phyloP scores from a whole-genome alignment of 1,140 invertebrate genomes.

The Tigriopus japonicus region DNA sequence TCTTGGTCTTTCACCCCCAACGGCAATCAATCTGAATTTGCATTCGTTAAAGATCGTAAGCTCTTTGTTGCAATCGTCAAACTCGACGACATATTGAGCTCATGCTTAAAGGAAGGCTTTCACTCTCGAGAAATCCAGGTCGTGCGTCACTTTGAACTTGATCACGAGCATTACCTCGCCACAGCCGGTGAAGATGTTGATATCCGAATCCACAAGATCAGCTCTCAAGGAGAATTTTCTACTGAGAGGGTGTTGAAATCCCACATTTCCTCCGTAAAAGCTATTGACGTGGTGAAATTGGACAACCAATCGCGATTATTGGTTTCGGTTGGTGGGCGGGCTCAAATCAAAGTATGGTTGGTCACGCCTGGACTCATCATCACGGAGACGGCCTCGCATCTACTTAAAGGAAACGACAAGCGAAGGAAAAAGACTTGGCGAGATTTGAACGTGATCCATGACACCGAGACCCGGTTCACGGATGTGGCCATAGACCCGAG shows the following conservation, averaged over 20 bases:
- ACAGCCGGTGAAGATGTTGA: not conserved
- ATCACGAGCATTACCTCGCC: not conserved
- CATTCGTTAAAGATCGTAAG: not conserved
- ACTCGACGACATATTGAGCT: not conserved
- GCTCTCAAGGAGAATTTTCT: no score
- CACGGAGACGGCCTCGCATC: not conserved
- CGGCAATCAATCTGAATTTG: not conserved
- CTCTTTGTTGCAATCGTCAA: not conserved
- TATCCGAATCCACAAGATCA: no score
- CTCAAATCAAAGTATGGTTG: constrained; percentile 1
- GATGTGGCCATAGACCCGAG: not conserved
- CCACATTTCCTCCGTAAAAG: not conserved
- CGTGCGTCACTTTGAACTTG: not conserved
- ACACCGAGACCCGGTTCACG: not conserved
- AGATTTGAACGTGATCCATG: not conserved
- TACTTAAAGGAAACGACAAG: constrained; percentile 9
- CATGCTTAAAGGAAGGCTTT: not conserved
- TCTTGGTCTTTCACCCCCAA: not conserved
- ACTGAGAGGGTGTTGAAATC: not conserved
- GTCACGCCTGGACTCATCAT: not conserved
- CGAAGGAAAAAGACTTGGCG: constrained; percentile 3
- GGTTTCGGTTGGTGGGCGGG: not conserved
- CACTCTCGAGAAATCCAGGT: not conserved
- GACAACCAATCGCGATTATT: not conserved
- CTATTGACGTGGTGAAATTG: not conserved